A percentile compares a stretch with the other conserved stretches of the same genome.
phyloP scores from a whole-genome alignment of 2,888 invertebrate species.

The Hoplodrina ambigua region DNA sequence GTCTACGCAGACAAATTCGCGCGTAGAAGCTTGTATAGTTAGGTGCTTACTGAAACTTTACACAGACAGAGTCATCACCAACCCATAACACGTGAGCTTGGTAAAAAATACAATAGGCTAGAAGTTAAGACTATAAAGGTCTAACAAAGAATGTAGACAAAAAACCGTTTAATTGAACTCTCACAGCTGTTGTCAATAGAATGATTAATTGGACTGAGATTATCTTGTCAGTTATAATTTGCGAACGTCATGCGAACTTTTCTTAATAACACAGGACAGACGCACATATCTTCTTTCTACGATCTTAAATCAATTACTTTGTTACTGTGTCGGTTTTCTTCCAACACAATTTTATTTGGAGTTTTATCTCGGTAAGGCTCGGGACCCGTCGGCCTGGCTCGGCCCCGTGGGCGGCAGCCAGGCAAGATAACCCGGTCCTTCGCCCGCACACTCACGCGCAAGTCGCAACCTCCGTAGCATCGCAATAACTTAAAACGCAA shows the following conservation, averaged over 20 bases:
- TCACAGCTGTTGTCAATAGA: conserved; percentile 11
- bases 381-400: conserved; percentile 55
- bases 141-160: conserved; percentile 12
- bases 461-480: conserved; percentile 60
- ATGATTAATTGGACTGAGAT: conserved; percentile 18
- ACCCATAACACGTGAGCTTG: not conserved
- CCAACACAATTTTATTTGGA: conserved; percentile 27
- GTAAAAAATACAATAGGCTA: not conserved
- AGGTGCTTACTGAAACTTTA: not conserved
- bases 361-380: conserved; percentile 43
- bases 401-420: conserved; percentile 61
- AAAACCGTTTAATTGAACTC: conserved; percentile 1
- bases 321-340: conserved; percentile 18
- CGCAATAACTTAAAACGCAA: conserved; percentile 74
- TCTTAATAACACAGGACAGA: conserved; percentile 17
- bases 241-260: not conserved
- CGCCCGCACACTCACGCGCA: conserved; percentile 64
- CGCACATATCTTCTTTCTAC: conserved; percentile 15
- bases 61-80: not conserved
- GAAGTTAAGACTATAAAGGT: not conserved
- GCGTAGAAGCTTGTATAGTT: no score
- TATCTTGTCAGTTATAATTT: conserved; percentile 27
- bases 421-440: conserved; percentile 67
- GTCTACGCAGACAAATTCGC: no score
- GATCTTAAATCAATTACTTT: conserved; percentile 18